These are phyloP conservation scores for Drosophila triauraria DNA, from an alignment of 1,140 invertebrate genomes.

Conservation along the genomic window DNA sequence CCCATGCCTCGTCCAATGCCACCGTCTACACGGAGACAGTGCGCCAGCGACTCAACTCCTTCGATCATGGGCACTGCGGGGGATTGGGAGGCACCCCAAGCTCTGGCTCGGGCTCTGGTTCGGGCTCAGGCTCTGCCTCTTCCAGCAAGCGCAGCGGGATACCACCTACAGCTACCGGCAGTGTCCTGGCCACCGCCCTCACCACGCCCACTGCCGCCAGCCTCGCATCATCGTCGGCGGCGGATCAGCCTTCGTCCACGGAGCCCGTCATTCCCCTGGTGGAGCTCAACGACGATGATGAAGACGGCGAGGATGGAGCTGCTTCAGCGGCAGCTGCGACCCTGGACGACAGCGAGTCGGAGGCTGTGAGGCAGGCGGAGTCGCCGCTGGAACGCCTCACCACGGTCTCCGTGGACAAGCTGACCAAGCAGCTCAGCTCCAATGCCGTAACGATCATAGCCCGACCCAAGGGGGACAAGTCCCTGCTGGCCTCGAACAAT, in stretches of 20 bases:
- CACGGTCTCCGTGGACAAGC: conserved; percentile 71
- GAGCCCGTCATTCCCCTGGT: conserved; percentile 59
- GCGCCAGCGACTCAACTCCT: conserved; percentile 91
- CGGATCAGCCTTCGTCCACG: neutral
- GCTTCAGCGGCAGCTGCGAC: neutral
- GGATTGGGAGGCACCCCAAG: conserved; percentile 28
- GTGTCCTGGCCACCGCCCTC: conserved; percentile 50
- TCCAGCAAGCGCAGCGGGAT: conserved; percentile 22
- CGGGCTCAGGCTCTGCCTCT: neutral
- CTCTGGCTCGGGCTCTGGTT: neutral
- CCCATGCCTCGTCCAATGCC: conserved; percentile 90
- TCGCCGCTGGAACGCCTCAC: conserved; percentile 41
- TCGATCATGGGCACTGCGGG: conserved; percentile 86
- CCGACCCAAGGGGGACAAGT: conserved; percentile 66
- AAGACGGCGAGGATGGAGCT: conserved; percentile 19
- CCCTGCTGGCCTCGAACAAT: conserved; percentile 11
- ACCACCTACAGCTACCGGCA: conserved; percentile 6
- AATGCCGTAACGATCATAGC: conserved; percentile 82
- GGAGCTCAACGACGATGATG: conserved; percentile 69
- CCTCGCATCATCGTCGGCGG: neutral
- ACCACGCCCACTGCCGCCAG: conserved; percentile 8
- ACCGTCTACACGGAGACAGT: conserved; percentile 92
- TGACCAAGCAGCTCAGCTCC: conserved; percentile 79
- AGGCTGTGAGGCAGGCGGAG: neutral
- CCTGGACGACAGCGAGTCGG: conserved; percentile 1